These are phyloP conservation scores for Protosalanx chinensis DNA, from an alignment of 2,797 vertebrate species.

Conservation along the genomic window DNA sequence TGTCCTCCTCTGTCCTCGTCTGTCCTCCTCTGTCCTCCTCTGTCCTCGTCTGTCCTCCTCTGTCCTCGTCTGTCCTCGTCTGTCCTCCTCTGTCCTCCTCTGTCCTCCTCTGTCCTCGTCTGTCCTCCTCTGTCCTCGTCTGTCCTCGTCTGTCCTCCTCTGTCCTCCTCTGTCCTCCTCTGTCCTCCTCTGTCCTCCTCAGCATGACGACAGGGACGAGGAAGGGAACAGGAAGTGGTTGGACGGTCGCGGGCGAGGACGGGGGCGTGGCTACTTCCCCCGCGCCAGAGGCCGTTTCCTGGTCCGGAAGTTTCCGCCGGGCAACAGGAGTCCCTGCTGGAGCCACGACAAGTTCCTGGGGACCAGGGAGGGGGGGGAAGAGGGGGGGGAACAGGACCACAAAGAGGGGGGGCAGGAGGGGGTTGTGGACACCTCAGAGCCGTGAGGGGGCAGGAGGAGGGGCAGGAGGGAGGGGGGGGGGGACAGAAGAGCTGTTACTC, in stretches of 20 bases:
- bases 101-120: too few species aligned
- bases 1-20: too few species aligned
- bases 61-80: too few species aligned
- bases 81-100: too few species aligned
- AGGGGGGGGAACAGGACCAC: conserved; percentile 79
- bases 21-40: too few species aligned
- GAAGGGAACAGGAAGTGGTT: conserved; percentile 82
- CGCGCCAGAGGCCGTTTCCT: conserved; percentile 88
- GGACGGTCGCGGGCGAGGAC: conserved; percentile 76
- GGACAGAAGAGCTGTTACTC: too few species aligned
- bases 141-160: conserved; percentile 8
- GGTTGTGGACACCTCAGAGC: conserved; percentile 67
- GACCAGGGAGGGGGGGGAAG: conserved; percentile 78
- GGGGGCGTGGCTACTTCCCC: conserved; percentile 75
- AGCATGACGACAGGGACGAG: conserved; percentile 89
- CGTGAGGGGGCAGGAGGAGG: conserved; percentile 27
- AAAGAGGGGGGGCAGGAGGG: conserved; percentile 72
- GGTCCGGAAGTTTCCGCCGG: conserved; percentile 78
- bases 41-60: too few species aligned
- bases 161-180: background rate
- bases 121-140: background rate
- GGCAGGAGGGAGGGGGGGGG: too few species aligned
- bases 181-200: conserved; percentile 13
- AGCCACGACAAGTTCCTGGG: conserved; percentile 87
- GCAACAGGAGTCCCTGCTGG: conserved; percentile 82